Evolutionary conservation across 2,113 vertebrate species (phyloP).

Genomic region (Saguinus midas): DNA sequence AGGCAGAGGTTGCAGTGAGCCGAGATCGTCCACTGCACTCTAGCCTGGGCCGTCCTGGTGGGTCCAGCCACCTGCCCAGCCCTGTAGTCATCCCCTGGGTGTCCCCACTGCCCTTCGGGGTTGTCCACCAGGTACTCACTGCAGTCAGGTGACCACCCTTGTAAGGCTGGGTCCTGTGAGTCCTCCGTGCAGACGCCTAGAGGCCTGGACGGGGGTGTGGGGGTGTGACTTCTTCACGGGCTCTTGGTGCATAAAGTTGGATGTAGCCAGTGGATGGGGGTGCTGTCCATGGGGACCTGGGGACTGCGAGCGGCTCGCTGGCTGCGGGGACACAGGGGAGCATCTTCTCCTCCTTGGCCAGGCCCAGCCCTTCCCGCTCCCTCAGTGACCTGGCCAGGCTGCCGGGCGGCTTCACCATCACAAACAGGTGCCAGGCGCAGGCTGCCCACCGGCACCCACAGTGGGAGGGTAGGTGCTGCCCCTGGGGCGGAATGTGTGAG

Average conservation of each 20-base stretch:
- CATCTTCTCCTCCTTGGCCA: too few relatives aligned
- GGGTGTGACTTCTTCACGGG: too few relatives aligned
- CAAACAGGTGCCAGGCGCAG: not conserved
- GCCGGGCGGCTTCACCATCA: not conserved
- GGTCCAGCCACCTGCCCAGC: not conserved
- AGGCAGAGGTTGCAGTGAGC: too few relatives aligned
- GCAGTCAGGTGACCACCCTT: not conserved
- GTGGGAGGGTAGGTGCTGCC: too few relatives aligned
- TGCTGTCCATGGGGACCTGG: not conserved
- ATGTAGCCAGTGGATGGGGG: not conserved
- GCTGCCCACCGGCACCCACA: not conserved
- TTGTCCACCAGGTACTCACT: not conserved
- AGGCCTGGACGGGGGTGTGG: not conserved
- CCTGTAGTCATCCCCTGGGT: not conserved
- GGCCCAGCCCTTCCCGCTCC: not conserved
- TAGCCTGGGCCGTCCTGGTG: not conserved
- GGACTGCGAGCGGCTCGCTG: not conserved
- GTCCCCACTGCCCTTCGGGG: not conserved
- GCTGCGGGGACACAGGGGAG: not conserved
- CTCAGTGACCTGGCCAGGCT: not conserved
- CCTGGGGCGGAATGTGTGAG: too few relatives aligned
- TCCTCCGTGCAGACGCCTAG: too few relatives aligned
- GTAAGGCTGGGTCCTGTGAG: too few relatives aligned
- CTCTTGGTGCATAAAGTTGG: not conserved
- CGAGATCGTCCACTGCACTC: too few relatives aligned